Base-by-base conservation (phyloP, 2,113 vertebrate species). In the Ceyx cyanopectus region DNA sequence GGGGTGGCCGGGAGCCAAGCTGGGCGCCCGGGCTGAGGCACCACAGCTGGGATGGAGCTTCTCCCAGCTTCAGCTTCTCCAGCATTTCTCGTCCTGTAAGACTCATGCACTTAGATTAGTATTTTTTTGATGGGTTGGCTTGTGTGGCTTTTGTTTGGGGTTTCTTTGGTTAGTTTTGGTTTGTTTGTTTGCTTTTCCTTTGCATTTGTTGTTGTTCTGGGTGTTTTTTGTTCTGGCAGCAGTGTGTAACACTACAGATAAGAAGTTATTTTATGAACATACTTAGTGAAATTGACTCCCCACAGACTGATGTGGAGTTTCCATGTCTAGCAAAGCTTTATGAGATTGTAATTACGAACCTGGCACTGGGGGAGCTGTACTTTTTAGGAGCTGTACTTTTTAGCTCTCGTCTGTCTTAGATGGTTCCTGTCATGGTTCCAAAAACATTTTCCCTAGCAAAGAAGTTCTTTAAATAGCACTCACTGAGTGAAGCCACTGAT, bases 391-490 rank as follows among this genome's bases (percentile, higher is more conserved):
- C 29, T 20, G 30, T 19, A n/a, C 29, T 57, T 20, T 57, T 40
- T 7, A 53, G 48, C 27, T 4, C 41, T 48, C 48, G 11, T 48
- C 56, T 3, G 32, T 10, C 61, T 87, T 14, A 30, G 22, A 14
- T 22, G 27, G 43, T 41, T 93, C 56, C 60, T 81, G 54, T 34
- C 50, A 54, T 1, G 45, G 4, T 60, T 96, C 76, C 85, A 73
- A 62, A 89, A 61, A 10, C 73, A 57, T 65, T 83, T 85, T 46
- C 68, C 26, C 48, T 63, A 67, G 73, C 53, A 21, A 22, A 69
- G 70, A n/a, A 75, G 27, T 88, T 85, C 80, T 72, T 94, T 75
- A 81, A 90, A 90, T 85, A 93, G 93, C 20, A 30, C 80, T 77
- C 15, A 8, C 51, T 1, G 22, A 85, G 56, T 12, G 56, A 75